Percentiles rank a stretch among this genome's conserved stretches.
Evolutionary conservation across 2,888 invertebrate species (phyloP).

Genomic region (Cryptosula pallasiana): DNA sequence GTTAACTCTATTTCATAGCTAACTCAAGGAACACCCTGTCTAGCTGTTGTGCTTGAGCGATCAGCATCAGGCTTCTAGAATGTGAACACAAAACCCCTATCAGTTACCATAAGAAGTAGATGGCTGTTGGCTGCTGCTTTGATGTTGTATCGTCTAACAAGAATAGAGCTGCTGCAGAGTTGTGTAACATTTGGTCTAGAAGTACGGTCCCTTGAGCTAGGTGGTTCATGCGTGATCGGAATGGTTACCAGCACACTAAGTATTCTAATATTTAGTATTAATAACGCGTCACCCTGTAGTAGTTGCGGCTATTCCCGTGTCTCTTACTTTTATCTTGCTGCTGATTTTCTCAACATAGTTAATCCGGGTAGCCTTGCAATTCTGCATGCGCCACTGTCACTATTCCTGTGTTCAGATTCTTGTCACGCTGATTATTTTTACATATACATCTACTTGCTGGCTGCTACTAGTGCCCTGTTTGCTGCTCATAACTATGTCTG

Average conservation of each 20-base stretch:
- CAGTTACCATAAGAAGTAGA: constrained; percentile 22
- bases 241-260: constrained; percentile 5
- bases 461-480: constrained; percentile 21
- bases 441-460: neutral
- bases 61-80: constrained; percentile 16
- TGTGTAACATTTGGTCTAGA: constrained; percentile 20
- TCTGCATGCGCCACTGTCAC: constrained; percentile 21
- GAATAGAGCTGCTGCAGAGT: constrained; percentile 17
- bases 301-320: neutral
- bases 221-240: constrained; percentile 23
- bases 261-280: neutral
- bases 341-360: neutral
- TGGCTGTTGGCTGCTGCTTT: constrained; percentile 24
- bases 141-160: constrained; percentile 24
- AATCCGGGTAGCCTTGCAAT: neutral
- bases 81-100: constrained; percentile 22
- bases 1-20: constrained; percentile 24
- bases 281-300: neutral
- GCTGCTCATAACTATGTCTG: constrained; percentile 21
- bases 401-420: constrained; percentile 9
- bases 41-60: constrained; percentile 24
- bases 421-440: constrained; percentile 17
- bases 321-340: constrained; percentile 1
- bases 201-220: constrained; percentile 24
- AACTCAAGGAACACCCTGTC: constrained; percentile 23